Conservation (phyloP, 2,888 invertebrate genomes). For the Andrena fulva region DNA sequence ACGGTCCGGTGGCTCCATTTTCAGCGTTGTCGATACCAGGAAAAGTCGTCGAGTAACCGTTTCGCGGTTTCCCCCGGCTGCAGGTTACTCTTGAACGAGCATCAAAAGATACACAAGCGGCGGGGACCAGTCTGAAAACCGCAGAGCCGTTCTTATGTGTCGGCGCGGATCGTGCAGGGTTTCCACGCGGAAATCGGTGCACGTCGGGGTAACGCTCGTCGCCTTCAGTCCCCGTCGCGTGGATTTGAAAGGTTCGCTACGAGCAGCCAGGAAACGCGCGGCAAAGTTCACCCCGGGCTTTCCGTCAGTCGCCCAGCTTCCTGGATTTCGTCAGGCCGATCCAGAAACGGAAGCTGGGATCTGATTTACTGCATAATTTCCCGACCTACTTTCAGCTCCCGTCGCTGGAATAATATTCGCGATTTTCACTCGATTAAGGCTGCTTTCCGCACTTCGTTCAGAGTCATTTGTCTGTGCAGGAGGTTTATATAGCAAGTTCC, state of each 20-base stretch:
- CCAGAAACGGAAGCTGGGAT: background rate
- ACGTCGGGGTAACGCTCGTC: slow-evolving; percentile 31
- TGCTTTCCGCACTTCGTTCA: too few species aligned
- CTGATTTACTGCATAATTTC: slow-evolving; percentile 1
- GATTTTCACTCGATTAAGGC: too few species aligned
- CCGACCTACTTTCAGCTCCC: too few species aligned
- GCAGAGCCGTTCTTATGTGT: slow-evolving; percentile 41
- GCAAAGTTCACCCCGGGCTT: slow-evolving; percentile 5
- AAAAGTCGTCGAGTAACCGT: slow-evolving; percentile 57
- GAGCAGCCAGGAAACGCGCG: slow-evolving; percentile 27
- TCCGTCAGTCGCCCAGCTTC: background rate
- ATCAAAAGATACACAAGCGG: slow-evolving; percentile 54
- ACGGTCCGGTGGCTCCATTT: slow-evolving; percentile 64
- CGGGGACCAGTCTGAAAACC: slow-evolving; percentile 36
- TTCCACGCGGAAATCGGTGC: slow-evolving; percentile 46
- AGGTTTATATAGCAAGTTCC: too few species aligned
- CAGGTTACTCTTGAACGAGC: slow-evolving; percentile 47
- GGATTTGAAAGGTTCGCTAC: slow-evolving; percentile 21
- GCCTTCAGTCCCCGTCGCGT: slow-evolving; percentile 39
- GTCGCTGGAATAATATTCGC: too few species aligned
- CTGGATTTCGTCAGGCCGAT: slow-evolving; percentile 7
- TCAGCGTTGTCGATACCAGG: slow-evolving; percentile 67
- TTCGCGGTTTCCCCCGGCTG: slow-evolving; percentile 55
- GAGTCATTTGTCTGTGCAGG: too few species aligned
- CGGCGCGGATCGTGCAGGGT: slow-evolving; percentile 19